phyloP scores from a whole-genome alignment of 2,113 vertebrate genomes.

The Micronisus gabar region DNA sequence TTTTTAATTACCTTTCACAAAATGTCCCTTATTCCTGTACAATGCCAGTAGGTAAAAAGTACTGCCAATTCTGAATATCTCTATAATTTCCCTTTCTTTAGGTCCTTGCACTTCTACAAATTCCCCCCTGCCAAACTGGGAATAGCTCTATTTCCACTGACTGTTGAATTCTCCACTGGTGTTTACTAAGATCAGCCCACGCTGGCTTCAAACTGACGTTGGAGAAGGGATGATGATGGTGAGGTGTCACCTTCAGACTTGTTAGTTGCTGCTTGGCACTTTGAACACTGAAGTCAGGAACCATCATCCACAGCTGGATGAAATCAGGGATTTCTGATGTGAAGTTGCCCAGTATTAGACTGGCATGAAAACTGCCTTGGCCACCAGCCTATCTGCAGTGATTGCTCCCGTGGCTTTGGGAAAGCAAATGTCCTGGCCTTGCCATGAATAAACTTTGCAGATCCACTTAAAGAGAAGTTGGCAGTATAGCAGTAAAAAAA shows the following conservation, averaged over 20 bases:
- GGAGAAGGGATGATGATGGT: neutral
- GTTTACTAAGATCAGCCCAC: neutral
- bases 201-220: neutral
- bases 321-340: neutral
- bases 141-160: neutral
- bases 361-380: neutral
- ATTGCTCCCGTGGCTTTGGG: neutral
- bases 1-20: neutral
- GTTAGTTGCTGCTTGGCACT: rapidly evolving
- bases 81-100: neutral
- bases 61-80: neutral
- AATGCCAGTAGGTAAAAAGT: neutral
- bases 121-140: neutral
- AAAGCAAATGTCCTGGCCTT: neutral
- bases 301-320: neutral
- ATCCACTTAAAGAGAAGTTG: neutral
- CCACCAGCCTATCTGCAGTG: neutral
- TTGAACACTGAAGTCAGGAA: neutral
- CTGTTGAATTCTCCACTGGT: neutral
- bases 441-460: neutral
- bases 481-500: neutral
- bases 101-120: neutral
- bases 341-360: neutral
- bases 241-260: neutral
- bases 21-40: neutral